Evolutionary conservation across 2,797 vertebrate genomes (phyloP), one percentile per base, ranked within the genome.

Genomic region (Oryzias dopingdopingensis): DNA sequence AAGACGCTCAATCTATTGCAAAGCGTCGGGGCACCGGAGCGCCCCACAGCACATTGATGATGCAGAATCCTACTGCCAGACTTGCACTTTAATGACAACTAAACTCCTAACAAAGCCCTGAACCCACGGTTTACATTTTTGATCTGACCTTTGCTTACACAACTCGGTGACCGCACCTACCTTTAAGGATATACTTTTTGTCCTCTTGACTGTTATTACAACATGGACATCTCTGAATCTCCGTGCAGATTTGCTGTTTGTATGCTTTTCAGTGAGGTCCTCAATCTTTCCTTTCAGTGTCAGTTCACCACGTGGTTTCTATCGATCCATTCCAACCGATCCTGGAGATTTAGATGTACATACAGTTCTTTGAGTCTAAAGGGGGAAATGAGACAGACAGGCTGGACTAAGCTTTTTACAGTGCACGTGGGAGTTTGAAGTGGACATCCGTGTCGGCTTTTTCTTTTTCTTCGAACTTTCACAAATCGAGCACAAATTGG

Each of bases 11-110:
- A 88, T 89, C 86, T 89, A 85, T 89, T 90, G 89, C 87, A 88
- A 90, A 88, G 84, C 77, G 83, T 88, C 85, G 57, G 77, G 82
- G 81, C 77, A 76, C 46, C 59, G 59, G 79, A 81, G 78, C 72
- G 79, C 79, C 73, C 72, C 52, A 51, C 16, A 80, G 80, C 87
- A 86, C 89, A 77, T 71, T 72, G 82, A 83, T 75, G 75, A 84
- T 80, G 86, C 88, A 83, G 84, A 90, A 86, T 88, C 83, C 89
- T 88, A 91, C 91, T 91, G 91, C 91, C 90, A 93, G 91, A 92
- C 89, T 92, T 93, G 92, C 92, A 93, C 92, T 93, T 93, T 93
- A 93, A 89, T 58, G 73, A 90, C 86, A 83, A 88, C 85, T 88
- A 88, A 37, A 90, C 89, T 91, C 85, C 81, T 86, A 84, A 89